These are phyloP conservation scores for Naja naja DNA, from an alignment of 2,113 vertebrate species.

Conservation along the genomic window DNA sequence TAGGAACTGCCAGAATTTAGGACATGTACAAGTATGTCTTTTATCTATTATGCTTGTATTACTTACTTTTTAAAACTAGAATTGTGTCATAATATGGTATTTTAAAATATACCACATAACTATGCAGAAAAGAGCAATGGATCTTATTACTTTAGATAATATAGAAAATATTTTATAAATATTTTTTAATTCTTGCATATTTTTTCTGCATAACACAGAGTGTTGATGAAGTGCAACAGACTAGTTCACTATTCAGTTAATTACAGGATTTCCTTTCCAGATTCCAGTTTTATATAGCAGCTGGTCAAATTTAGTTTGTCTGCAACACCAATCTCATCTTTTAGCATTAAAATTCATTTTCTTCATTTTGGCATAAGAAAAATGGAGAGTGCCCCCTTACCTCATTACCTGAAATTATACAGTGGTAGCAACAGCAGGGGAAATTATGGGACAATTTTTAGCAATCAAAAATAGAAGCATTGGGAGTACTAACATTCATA, in stretches of 20 bases:
- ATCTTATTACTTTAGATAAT: background rate
- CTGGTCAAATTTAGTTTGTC: conserved; percentile 62
- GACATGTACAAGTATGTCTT: background rate
- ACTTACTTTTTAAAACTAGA: background rate
- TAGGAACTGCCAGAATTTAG: background rate
- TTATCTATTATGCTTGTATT: background rate
- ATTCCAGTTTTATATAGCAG: conserved; percentile 55
- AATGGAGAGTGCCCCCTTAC: conserved; percentile 50
- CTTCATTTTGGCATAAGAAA: conserved; percentile 59
- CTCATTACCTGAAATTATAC: conserved; percentile 67
- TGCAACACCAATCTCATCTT: conserved; percentile 58
- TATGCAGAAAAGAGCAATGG: background rate
- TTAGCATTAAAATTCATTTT: conserved; percentile 72
- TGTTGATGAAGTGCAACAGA: background rate
- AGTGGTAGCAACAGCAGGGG: conserved; percentile 29
- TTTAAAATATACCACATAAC: background rate
- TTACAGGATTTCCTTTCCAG: conserved; percentile 40
- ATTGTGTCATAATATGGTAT: background rate
- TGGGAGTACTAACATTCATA: conserved; percentile 10
- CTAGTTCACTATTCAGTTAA: conserved; percentile 29
- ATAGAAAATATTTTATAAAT: background rate
- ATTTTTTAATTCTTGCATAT: background rate
- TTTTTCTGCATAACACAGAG: background rate
- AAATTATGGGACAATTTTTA: conserved; percentile 33
- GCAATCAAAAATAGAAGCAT: conserved; percentile 18